Percentiles rank a stretch among this genome's conserved stretches.
Evolutionary conservation across 2,113 vertebrate species (phyloP).

Genomic region (Hemibagrus wyckioides): DNA sequence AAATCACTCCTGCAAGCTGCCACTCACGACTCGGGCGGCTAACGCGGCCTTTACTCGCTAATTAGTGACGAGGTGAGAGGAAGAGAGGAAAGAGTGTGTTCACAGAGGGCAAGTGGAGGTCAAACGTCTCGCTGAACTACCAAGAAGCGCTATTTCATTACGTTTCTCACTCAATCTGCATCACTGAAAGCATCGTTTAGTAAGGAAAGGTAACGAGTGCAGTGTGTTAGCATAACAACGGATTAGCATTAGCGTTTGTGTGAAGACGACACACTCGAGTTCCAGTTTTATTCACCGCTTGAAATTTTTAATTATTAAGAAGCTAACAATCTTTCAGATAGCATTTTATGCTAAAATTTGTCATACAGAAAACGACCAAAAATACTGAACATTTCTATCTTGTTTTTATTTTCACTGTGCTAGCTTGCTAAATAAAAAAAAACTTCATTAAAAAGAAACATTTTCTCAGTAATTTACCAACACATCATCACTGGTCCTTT

Average conservation of each 20-base stretch:
- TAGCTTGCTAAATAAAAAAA: neutral
- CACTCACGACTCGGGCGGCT: constrained; percentile 16
- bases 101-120: constrained; percentile 3
- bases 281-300: neutral
- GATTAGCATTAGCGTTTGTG: neutral
- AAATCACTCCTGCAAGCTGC: constrained; percentile 29
- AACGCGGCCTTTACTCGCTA: constrained; percentile 20
- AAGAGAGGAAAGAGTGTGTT: neutral
- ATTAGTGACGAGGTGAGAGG: constrained; percentile 29
- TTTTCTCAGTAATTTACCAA: neutral
- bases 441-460: neutral
- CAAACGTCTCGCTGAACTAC: neutral
- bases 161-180: neutral
- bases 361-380: neutral
- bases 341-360: neutral
- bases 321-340: neutral
- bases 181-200: neutral
- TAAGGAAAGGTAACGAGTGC: neutral
- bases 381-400: neutral
- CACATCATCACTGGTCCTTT: neutral
- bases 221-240: neutral
- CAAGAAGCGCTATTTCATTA: neutral
- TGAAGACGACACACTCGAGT: neutral
- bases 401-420: neutral
- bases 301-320: neutral